phyloP scores from a whole-genome alignment of 2,797 vertebrate species.

The Enteromius radiatus region DNA sequence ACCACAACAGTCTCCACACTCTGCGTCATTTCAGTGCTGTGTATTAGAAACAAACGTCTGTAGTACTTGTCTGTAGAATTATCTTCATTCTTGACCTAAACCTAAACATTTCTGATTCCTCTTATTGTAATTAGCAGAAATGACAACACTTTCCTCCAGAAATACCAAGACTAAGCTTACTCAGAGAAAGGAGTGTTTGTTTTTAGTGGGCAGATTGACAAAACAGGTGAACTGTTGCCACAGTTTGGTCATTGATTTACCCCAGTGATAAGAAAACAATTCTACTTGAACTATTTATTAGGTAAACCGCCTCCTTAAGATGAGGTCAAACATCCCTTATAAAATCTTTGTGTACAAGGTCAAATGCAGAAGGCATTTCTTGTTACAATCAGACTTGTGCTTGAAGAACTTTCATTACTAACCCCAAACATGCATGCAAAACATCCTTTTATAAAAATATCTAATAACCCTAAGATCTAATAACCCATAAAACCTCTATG shows the following conservation, averaged over 20 bases:
- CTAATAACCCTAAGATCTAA: conserved; percentile 26
- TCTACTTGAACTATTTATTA: conserved; percentile 27
- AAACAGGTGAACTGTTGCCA: conserved; percentile 47
- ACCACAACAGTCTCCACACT: background rate
- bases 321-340: conserved; percentile 29
- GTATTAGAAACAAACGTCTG: background rate
- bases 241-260: conserved; percentile 15
- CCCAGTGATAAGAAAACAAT: conserved; percentile 50
- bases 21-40: background rate
- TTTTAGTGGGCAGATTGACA: conserved; percentile 62
- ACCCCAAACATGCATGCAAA: background rate
- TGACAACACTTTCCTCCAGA: conserved; percentile 58
- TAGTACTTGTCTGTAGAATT: background rate
- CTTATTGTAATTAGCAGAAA: conserved; percentile 67
- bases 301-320: conserved; percentile 21
- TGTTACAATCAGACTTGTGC: conserved; percentile 46
- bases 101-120: conserved; percentile 46
- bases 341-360: conserved; percentile 32
- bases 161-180: conserved; percentile 40
- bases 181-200: conserved; percentile 64
- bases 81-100: background rate
- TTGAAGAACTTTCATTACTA: background rate
- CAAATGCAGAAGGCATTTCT: conserved; percentile 54
- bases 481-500: background rate
- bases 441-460: background rate